Evolutionary conservation across 1,140 invertebrate genomes (phyloP).

Genomic region (Formica exsecta): DNA sequence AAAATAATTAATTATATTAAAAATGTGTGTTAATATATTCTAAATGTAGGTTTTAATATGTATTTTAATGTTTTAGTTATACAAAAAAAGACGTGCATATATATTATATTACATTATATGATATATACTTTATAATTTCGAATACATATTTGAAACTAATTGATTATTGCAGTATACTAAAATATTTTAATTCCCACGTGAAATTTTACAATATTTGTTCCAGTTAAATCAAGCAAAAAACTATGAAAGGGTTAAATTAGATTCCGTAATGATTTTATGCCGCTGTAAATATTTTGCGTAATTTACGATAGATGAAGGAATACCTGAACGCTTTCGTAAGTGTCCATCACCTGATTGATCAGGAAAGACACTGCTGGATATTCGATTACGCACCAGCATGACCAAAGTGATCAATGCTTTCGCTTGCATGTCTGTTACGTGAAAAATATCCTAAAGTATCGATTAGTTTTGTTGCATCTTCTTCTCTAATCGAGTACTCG

Average conservation of each 20-base stretch:
- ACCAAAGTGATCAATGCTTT: conserved; percentile 68
- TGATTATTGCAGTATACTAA: not conserved
- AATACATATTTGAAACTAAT: not conserved
- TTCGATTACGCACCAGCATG: conserved; percentile 75
- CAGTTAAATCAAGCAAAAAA: not conserved
- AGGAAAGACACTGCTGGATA: conserved; percentile 68
- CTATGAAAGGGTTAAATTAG: conserved; percentile 55
- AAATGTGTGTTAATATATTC: not conserved
- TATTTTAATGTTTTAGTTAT: not conserved
- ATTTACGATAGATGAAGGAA: conserved; percentile 50
- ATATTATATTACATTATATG: not conserved
- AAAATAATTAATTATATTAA: not conserved
- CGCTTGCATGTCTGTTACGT: conserved; percentile 71
- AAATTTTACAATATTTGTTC: not conserved
- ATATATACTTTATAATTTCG: not conserved
- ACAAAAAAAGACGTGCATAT: not conserved
- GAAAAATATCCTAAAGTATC: conserved; percentile 47
- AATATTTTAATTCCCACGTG: not conserved
- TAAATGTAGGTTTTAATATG: conserved; percentile 2
- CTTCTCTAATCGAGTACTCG: conserved; percentile 39
- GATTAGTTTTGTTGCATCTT: conserved; percentile 48
- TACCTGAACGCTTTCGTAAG: conserved; percentile 58
- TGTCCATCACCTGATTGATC: conserved; percentile 70
- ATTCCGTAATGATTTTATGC: not conserved
- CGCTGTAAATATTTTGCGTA: conserved; percentile 66